A percentile compares a stretch with the other conserved stretches of the same genome.
Conservation (phyloP, 2,888 invertebrate species). For the Leptopterna dolabrata region DNA sequence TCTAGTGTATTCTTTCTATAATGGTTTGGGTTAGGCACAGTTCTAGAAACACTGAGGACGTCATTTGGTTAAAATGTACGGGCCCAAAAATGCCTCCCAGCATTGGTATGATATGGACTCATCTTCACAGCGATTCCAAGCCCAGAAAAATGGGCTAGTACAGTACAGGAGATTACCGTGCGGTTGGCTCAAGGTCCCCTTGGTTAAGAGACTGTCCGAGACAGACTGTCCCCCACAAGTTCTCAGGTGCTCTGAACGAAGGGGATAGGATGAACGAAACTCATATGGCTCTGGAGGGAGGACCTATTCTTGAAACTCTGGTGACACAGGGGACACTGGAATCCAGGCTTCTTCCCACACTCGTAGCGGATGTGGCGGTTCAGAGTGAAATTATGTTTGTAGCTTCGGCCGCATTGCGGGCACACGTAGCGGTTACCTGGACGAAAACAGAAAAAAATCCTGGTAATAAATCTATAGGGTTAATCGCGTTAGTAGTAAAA, state of each 20-base stretch:
- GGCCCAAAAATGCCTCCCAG: too few species aligned
- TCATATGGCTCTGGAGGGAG: conserved; percentile 23
- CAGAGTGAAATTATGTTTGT: conserved; percentile 59
- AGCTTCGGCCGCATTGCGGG: conserved; percentile 57
- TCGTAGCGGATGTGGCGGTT: conserved; percentile 67
- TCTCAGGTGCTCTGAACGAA: conserved; percentile 16
- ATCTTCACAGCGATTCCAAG: too few species aligned
- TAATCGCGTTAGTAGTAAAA: background rate
- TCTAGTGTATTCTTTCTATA: too few species aligned
- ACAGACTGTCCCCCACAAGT: background rate
- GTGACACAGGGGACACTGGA: conserved; percentile 46
- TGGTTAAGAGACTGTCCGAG: background rate
- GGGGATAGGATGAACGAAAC: conserved; percentile 38
- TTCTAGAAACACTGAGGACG: too few species aligned
- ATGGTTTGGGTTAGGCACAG: too few species aligned
- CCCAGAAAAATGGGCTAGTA: too few species aligned
- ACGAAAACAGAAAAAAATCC: background rate
- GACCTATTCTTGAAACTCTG: conserved; percentile 6
- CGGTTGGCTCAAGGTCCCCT: background rate
- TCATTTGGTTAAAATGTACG: too few species aligned
- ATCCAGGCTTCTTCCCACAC: conserved; percentile 66
- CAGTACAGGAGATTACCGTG: background rate
- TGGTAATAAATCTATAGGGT: background rate
- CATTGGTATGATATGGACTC: too few species aligned
- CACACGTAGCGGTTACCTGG: conserved; percentile 33